Evolutionary conservation across 2,888 invertebrate species (phyloP).

Genomic region (Campoplex nolae): DNA sequence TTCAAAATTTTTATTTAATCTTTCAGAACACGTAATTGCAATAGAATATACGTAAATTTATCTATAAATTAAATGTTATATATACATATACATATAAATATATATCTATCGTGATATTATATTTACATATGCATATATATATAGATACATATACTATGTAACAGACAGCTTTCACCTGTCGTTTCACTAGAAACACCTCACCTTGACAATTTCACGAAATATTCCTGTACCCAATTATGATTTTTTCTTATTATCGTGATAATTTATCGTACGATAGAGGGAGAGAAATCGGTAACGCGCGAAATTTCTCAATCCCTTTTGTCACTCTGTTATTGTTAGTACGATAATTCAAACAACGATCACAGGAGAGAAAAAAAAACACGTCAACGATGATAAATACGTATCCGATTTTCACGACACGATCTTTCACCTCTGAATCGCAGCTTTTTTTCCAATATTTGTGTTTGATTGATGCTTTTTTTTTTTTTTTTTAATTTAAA

Average conservation of each 20-base stretch:
- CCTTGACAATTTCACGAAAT: slow-evolving; percentile 55
- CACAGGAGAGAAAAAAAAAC: slow-evolving; percentile 39
- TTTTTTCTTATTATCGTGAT: slow-evolving; percentile 4
- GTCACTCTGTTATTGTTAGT: neutral
- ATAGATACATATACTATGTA: slow-evolving; percentile 7
- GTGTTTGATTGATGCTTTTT: neutral
- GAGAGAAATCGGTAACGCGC: slow-evolving; percentile 17
- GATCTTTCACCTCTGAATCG: slow-evolving; percentile 39
- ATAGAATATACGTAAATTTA: slow-evolving; percentile 3
- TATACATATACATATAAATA: slow-evolving; percentile 29
- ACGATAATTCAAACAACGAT: neutral
- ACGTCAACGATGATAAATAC: slow-evolving; percentile 16
- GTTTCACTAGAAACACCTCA: slow-evolving; percentile 60
- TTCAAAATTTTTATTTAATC: neutral
- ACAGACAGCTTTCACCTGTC: slow-evolving; percentile 64
- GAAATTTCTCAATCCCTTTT: neutral
- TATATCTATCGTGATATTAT: neutral
- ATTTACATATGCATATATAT: neutral
- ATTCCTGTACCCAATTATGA: slow-evolving; percentile 30
- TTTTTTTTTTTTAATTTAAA: neutral
- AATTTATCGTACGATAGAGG: neutral
- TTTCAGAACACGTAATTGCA: slow-evolving; percentile 5
- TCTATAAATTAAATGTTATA: slow-evolving; percentile 31
- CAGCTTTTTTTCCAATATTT: neutral
- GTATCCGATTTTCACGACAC: slow-evolving; percentile 45